A percentile compares a stretch with the other conserved stretches of the same genome.
phyloP scores from a whole-genome alignment of 2,113 vertebrate species.

The Naja naja region DNA sequence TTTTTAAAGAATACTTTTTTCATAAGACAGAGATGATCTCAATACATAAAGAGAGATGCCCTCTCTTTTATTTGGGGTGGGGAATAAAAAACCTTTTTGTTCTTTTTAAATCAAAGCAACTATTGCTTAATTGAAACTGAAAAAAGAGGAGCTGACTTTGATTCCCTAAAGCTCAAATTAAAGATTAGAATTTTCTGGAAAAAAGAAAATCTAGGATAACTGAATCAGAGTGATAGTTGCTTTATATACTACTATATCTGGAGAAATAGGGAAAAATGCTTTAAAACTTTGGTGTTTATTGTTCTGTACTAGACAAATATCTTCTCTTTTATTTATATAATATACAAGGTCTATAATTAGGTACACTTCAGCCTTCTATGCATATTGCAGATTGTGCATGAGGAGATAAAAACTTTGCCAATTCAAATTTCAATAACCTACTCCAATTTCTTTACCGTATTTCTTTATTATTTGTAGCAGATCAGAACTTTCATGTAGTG shows the following conservation, averaged over 20 bases:
- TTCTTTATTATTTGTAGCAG: neutral
- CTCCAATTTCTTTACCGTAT: neutral
- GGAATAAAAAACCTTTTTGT: neutral
- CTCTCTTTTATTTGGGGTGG: neutral
- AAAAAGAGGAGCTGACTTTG: neutral
- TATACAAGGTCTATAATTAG: neutral
- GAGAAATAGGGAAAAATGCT: neutral
- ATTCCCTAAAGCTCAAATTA: neutral
- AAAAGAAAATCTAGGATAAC: neutral
- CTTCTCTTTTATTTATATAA: neutral
- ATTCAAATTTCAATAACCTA: neutral
- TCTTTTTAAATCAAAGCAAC: neutral
- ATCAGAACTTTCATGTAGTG: neutral
- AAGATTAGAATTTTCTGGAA: neutral
- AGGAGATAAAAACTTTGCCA: neutral
- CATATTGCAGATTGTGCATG: neutral
- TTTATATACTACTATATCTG: neutral
- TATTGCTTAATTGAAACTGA: neutral
- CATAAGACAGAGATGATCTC: neutral
- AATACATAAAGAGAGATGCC: neutral
- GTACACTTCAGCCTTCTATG: neutral
- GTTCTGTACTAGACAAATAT: neutral
- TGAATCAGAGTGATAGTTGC: neutral
- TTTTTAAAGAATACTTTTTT: neutral
- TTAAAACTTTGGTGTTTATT: neutral